phyloP scores from a whole-genome alignment of 2,888 invertebrate genomes.

The Melanophora roralis region DNA sequence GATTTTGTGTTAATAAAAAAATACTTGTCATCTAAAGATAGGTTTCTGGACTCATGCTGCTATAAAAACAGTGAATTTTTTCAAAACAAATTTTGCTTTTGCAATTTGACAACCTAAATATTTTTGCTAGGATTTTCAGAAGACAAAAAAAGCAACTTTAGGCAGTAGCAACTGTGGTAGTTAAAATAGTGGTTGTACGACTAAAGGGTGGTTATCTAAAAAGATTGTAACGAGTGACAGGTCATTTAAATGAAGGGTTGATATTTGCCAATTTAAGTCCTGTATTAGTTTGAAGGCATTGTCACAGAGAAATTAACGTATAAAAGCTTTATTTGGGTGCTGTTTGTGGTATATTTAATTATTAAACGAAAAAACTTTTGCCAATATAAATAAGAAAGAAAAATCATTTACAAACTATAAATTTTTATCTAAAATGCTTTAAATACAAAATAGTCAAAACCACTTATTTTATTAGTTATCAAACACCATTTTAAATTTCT shows the following conservation, averaged over 20 bases:
- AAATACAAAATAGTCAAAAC: too few species aligned
- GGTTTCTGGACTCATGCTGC: constrained; percentile 57
- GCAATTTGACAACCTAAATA: constrained; percentile 42
- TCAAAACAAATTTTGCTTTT: constrained; percentile 45
- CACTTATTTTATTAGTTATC: too few species aligned
- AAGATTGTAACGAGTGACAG: constrained; percentile 55
- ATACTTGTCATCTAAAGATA: constrained; percentile 52
- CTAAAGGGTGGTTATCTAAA: constrained; percentile 50
- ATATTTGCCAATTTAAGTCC: neutral
- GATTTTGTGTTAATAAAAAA: neutral
- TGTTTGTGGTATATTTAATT: neutral
- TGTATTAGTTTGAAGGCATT: constrained; percentile 17
- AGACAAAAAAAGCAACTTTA: too few species aligned
- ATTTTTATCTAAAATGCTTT: too few species aligned
- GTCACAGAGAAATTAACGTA: neutral
- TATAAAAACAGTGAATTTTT: constrained; percentile 5
- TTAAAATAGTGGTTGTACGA: constrained; percentile 18
- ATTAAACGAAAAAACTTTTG: too few species aligned
- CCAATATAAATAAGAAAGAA: too few species aligned
- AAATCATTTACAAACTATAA: too few species aligned
- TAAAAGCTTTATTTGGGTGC: neutral
- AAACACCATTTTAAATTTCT: too few species aligned
- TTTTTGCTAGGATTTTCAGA: constrained; percentile 16
- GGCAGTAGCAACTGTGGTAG: neutral
- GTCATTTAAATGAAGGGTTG: constrained; percentile 41